Base-by-base conservation (phyloP, 2,888 invertebrate genomes). In the Chorisops tibialis region DNA sequence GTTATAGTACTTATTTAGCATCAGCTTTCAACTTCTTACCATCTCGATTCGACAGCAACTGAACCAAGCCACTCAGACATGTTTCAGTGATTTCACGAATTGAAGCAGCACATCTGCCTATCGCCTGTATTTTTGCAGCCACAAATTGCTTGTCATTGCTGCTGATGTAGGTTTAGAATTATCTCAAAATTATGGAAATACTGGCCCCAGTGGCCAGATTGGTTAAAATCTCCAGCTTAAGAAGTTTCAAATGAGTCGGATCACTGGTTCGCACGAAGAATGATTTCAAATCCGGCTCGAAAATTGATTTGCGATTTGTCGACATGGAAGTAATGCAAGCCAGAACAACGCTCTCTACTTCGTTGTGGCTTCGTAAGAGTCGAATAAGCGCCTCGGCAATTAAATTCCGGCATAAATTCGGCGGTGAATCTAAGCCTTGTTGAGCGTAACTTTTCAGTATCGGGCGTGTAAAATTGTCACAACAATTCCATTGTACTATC, bases 181-280 rank as follows among this genome's bases (percentile, higher is more conserved):
- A 96, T 60, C 95, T 79, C 52, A 97, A 79, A 60, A 98, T 95
- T 3, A 92, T 86, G 1, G 93, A 88, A 61, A 99, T 96, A 74
- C 91, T 97, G 3, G 89, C 85, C 72, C 96, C 96, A 1, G 94
- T 95, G 0, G 96, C 96, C 65, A 99, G 79, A 81, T 94, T 97
- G 0, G 98, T 99, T 59, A 99, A 81, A 69, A 99, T 96, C 79
- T 98, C 96, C 68, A 99, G 79, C 79, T 99, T 99, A 7, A 99
- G 82, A 48, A 98, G 81, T 75, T 98, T 99, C 43, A 98, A 90
- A 75, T 97, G 96, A 0, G 95, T 95, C 4, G 96, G 92, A 80
- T 99, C 99, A 61, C 93, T 94, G 62, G 91, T 94, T 65, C 96
- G 86, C 0, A 99, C 94, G 81, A 97, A 99, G 80, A 99, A 99